Evolutionary conservation across 2,113 vertebrate species (phyloP).

Genomic region (Odocoileus virginianus): DNA sequence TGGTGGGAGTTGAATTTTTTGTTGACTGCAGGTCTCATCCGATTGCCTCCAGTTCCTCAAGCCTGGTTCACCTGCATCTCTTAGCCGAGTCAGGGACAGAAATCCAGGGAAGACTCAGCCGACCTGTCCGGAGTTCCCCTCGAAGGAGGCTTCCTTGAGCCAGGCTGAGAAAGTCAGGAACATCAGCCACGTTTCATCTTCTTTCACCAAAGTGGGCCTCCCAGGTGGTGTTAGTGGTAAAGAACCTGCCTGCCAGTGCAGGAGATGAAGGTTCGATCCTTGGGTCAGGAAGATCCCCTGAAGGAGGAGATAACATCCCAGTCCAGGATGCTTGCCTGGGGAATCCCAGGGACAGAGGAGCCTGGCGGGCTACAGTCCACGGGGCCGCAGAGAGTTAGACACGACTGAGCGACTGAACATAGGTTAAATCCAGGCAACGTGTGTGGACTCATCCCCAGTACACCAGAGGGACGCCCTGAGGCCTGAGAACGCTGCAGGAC

Average conservation of each 20-base stretch:
- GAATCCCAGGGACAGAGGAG: neutral
- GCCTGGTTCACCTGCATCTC: fast-evolving
- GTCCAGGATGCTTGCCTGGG: neutral
- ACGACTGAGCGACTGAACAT: fast-evolving
- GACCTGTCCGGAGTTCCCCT: fast-evolving
- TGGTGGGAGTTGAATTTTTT: neutral
- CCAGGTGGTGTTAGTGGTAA: neutral
- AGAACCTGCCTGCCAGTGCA: neutral
- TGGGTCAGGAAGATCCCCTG: neutral
- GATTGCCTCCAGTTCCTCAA: neutral
- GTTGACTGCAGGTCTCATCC: fast-evolving
- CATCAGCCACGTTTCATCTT: fast-evolving
- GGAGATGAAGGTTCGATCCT: neutral
- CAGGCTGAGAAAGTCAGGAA: fast-evolving
- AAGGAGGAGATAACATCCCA: neutral
- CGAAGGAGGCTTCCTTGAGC: fast-evolving
- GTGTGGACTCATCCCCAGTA: fast-evolving
- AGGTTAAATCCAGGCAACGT: neutral
- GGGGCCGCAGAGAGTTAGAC: neutral
- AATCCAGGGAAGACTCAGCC: fast-evolving
- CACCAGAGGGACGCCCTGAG: neutral
- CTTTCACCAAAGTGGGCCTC: neutral
- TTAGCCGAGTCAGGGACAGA: fast-evolving
- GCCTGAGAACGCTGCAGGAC: fast-evolving
- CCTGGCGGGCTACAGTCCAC: neutral